Base-by-base conservation (phyloP, 2,888 invertebrate species). In the Temnothorax ravouxi region DNA sequence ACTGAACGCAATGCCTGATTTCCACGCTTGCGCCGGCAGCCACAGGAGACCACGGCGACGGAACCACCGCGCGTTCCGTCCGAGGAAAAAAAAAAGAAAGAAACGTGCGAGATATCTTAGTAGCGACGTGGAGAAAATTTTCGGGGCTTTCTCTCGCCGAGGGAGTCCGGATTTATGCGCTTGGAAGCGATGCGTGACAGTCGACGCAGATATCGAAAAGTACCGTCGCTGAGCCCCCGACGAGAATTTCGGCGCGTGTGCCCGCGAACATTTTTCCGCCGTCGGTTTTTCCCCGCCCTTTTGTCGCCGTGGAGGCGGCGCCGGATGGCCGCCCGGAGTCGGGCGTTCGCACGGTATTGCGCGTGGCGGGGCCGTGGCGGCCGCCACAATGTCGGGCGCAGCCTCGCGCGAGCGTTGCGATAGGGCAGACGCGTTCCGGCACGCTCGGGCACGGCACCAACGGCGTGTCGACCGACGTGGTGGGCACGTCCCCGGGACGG, bases 261-360 rank as follows among this genome's bases (percentile, higher is more conserved):
- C 72, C 72, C 29, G 44, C 34, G 62, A 67, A 87, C 62, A 81
- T 85, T 86, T 85, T 83, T 74, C 86, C 74, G 47, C 44, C 75
- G 59, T 59, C 54, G 56, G 13, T 61, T 79, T 74, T 79, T 67
- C 81, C 81, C 80, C 62, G 54, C 61, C 56, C 61, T 38, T 9
- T 62, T 29, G 44, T 21, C 21, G 15, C 2, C 25, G n/a, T 1
- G 41, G n/a, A 5, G 71, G 77, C 47, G 67, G 18, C 8, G 50
- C 15, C 34, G 54, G 15, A 69, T 64, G 80, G 18, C 67, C 21
- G 84, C 62, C 9, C 81, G 81, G 47, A 25, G 34, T 13, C 21
- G 50, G 76, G 88, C 86, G 82, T 82, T 76, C 87, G 88, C 87
- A 83, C 79, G 77, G 62, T 62, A 62, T 34, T 74, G 59, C 44